Conservation (phyloP, 2,888 invertebrate species). For the Nowickia ferox region DNA sequence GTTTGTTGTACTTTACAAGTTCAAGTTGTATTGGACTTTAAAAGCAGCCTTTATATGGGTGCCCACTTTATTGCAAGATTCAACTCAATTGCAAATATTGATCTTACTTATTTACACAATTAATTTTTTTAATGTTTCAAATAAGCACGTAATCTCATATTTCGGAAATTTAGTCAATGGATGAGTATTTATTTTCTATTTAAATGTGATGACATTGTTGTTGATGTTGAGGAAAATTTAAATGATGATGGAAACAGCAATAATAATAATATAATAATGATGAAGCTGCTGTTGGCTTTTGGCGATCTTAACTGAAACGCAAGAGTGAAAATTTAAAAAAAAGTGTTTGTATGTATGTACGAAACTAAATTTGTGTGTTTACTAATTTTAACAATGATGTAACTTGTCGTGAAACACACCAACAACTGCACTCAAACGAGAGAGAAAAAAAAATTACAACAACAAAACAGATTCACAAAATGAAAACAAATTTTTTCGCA, state of each 20-base stretch:
- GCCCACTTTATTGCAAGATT: background rate
- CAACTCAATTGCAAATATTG: background rate
- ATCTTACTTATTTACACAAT: background rate
- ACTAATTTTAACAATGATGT: slow-evolving; percentile 82
- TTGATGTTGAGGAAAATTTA: slow-evolving; percentile 2
- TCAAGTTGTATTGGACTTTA: too few species aligned
- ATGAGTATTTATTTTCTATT: slow-evolving; percentile 11
- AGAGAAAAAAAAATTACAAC: slow-evolving; percentile 31
- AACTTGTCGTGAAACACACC: slow-evolving; percentile 76
- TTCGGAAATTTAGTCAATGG: slow-evolving; percentile 58
- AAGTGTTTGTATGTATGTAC: too few species aligned
- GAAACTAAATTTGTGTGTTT: slow-evolving; percentile 72
- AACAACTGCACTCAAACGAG: slow-evolving; percentile 43
- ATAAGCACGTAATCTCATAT: slow-evolving; percentile 16
- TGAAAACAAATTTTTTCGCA: slow-evolving; percentile 58
- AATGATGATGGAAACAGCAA: slow-evolving; percentile 41
- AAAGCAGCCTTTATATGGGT: too few species aligned
- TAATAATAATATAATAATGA: slow-evolving; percentile 53
- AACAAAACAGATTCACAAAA: slow-evolving; percentile 49
- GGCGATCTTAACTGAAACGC: slow-evolving; percentile 62
- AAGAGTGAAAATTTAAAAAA: slow-evolving; percentile 32
- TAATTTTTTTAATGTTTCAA: slow-evolving; percentile 43
- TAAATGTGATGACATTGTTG: slow-evolving; percentile 28
- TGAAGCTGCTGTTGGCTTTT: slow-evolving; percentile 40
- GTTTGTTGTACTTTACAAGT: too few species aligned